Percentiles rank a stretch among this genome's conserved stretches.
phyloP scores from a whole-genome alignment of 2,113 vertebrate genomes.

The Mesembrinibis cayennensis region DNA sequence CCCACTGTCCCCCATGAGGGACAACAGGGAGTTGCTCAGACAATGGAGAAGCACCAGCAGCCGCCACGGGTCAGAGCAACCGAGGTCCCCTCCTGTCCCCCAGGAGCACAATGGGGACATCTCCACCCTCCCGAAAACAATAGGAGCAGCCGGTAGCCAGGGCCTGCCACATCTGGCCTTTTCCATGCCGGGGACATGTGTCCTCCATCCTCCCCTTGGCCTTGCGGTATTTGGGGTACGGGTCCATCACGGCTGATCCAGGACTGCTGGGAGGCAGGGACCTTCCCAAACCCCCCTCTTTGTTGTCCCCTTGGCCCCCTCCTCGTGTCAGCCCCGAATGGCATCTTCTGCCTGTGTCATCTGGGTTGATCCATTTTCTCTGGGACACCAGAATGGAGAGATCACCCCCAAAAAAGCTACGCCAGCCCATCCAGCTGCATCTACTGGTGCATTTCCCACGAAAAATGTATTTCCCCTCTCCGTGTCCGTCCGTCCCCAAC shows the following conservation, averaged over 20 bases:
- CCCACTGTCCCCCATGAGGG: not conserved
- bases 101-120: not conserved
- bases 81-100: not conserved
- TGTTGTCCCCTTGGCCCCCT: not conserved
- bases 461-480: not conserved
- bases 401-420: fast-evolving
- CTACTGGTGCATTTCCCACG: fast-evolving
- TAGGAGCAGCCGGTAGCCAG: not conserved
- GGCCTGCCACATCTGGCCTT: not conserved
- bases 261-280: not conserved
- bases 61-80: not conserved
- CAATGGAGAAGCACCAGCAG: not conserved
- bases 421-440: not conserved
- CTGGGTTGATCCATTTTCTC: not conserved
- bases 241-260: not conserved
- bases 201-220: not conserved
- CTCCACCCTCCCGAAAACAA: not conserved
- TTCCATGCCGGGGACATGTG: fast-evolving
- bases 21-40: not conserved
- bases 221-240: not conserved
- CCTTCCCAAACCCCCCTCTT: not conserved
- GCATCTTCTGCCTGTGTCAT: not conserved
- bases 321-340: not conserved
- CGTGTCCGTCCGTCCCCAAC: not conserved
- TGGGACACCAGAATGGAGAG: not conserved